Evolutionary conservation across 1,140 invertebrate species (phyloP), one percentile per base, ranked within the genome.

Genomic region (Drosophila pseudoananassae): DNA sequence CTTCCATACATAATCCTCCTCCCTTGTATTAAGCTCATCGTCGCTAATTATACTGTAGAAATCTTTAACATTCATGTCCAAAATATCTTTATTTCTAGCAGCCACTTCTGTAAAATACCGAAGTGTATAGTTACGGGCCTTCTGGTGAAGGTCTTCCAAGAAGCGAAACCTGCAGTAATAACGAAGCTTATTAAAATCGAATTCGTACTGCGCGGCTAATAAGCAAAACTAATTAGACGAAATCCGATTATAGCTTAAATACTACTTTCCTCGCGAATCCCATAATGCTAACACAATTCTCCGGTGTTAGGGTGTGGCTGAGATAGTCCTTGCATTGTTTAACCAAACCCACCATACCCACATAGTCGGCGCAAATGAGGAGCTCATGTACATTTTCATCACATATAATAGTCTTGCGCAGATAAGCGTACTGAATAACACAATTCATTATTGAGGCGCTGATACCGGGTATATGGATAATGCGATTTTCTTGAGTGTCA

Each of bases 281-380:
- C 92, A 96, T 94, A 31, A 98, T 95, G 14, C 95, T 95, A 43
- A 98, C 95, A 85, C 96, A 97, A 88, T 97, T 98, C 61, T 94
- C 94, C 0, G 95, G 93, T 2, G 92, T 94, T 8, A 98, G 92
- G 8, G 92, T 92, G 68, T 93, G 92, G 15, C 93, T 92, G 0
- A 98, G 92, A 88, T 95, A 97, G 40, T 96, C 93, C 69, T 95
- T 96, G 87, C 97, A 98, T 0, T 95, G 92, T 54, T 96, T 94
- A 9, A 96, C 93, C 2, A 98, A 94, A 0, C 95, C 96, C 12
- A 95, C 90, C 38, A 98, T 95, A 53, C 95, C 94, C 23, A 98
- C 94, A 88, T 97, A 98, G 91, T 96, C 96, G 0, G 96, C 95
- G 3, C 94, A 95, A 52, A 94, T 93, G 10, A 98, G 92, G 3